A percentile compares a stretch with the other conserved stretches of the same genome.
phyloP scores from a whole-genome alignment of 2,113 vertebrate genomes.

The Gobio gobio region DNA sequence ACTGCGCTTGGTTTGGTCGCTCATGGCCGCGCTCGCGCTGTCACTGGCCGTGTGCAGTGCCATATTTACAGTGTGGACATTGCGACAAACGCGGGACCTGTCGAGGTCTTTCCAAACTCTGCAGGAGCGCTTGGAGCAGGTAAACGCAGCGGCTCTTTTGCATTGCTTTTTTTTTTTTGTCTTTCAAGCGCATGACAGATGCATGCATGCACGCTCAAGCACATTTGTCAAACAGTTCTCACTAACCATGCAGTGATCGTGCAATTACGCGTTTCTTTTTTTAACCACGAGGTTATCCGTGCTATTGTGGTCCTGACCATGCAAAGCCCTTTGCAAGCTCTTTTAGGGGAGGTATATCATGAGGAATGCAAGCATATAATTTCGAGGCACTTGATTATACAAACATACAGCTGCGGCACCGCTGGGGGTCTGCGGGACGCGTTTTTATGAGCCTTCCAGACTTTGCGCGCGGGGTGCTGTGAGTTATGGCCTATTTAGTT shows the following conservation, averaged over 20 bases:
- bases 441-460: slow-evolving; percentile 64
- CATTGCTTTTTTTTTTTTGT: background rate
- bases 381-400: slow-evolving; percentile 44
- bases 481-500: slow-evolving; percentile 62
- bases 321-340: slow-evolving; percentile 57
- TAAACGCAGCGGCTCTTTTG: slow-evolving; percentile 53
- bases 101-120: slow-evolving; percentile 78
- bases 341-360: slow-evolving; percentile 45
- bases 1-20: slow-evolving; percentile 76
- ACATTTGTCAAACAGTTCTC: background rate
- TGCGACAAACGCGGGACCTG: slow-evolving; percentile 79
- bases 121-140: slow-evolving; percentile 79
- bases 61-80: slow-evolving; percentile 80
- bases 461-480: slow-evolving; percentile 61
- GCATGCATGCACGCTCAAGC: background rate
- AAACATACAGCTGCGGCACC: slow-evolving; percentile 52
- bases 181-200: background rate
- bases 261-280: background rate
- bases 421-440: slow-evolving; percentile 54
- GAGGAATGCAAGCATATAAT: slow-evolving; percentile 11
- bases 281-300: background rate
- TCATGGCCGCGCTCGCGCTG: slow-evolving; percentile 76
- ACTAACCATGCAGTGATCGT: background rate
- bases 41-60: slow-evolving; percentile 79
- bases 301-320: background rate